Conservation (phyloP, 2,797 vertebrate species). For the Cryptoblepharus egeriae region DNA sequence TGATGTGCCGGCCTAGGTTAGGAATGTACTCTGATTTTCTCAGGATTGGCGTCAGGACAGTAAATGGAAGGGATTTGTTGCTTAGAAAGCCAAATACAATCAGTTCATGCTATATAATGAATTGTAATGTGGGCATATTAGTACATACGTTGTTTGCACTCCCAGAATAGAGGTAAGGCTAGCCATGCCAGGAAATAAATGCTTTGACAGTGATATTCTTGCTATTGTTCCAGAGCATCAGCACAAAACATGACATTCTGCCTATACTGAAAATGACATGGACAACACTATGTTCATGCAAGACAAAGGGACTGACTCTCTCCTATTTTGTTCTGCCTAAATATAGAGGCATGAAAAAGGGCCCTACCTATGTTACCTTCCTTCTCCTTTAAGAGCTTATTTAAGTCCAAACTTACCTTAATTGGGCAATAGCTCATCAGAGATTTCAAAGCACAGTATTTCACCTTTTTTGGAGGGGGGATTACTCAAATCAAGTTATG, state of each 20-base stretch:
- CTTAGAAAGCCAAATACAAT: background rate
- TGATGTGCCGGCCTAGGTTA: no score
- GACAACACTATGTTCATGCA: slow-evolving; percentile 15
- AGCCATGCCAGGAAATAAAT: background rate
- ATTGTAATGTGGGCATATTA: background rate
- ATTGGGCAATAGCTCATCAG: background rate
- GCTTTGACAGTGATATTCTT: background rate
- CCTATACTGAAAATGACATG: background rate
- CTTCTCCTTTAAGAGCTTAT: background rate
- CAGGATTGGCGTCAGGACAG: background rate
- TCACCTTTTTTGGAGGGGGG: background rate
- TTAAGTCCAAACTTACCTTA: background rate
- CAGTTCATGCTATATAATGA: background rate
- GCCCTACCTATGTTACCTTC: background rate
- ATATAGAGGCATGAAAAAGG: background rate
- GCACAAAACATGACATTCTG: background rate
- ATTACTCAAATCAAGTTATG: background rate
- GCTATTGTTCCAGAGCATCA: background rate
- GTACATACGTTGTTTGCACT: background rate
- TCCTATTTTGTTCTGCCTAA: background rate
- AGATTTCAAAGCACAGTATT: background rate
- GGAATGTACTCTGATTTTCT: no score
- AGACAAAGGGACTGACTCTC: background rate
- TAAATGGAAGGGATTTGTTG: background rate
- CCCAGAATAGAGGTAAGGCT: background rate